Conservation (phyloP, 2,113 vertebrate species). For the Ardeotis arabs region DNA sequence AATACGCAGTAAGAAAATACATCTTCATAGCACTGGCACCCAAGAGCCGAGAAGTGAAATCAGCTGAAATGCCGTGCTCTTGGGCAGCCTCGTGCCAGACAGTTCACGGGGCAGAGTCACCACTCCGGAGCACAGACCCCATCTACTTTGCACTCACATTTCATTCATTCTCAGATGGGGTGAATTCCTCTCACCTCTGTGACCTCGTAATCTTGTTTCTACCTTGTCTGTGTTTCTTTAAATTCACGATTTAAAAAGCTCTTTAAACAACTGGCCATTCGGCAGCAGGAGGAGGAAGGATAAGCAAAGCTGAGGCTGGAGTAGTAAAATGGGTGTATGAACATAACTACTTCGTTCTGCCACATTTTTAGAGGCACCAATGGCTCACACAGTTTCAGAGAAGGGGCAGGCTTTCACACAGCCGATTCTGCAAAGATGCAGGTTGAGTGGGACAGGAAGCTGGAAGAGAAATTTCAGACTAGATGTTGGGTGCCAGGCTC, state of each 20-base stretch:
- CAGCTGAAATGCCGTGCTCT: rapidly evolving
- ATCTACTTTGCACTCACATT: not conserved
- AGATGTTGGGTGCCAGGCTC: not conserved
- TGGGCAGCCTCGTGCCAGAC: not conserved
- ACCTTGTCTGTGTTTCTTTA: not conserved
- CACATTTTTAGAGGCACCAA: not conserved
- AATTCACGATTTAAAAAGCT: not conserved
- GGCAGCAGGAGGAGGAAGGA: not conserved
- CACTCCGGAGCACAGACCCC: not conserved
- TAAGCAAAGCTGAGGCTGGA: not conserved
- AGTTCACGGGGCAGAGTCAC: not conserved
- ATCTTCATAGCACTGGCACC: not conserved
- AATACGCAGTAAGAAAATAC: not conserved
- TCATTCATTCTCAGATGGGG: not conserved
- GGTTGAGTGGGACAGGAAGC: not conserved
- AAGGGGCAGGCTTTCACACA: not conserved
- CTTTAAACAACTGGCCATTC: not conserved
- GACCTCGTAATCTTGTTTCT: not conserved
- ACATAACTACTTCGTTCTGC: not conserved
- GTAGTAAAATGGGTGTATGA: not conserved
- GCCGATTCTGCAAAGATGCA: not conserved
- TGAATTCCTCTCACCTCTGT: not conserved
- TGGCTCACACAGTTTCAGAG: not conserved
- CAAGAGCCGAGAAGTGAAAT: not conserved
- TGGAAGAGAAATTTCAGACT: not conserved